Base-by-base conservation (phyloP, 2,113 vertebrate species). In the Nothocercus nigrocapillus region DNA sequence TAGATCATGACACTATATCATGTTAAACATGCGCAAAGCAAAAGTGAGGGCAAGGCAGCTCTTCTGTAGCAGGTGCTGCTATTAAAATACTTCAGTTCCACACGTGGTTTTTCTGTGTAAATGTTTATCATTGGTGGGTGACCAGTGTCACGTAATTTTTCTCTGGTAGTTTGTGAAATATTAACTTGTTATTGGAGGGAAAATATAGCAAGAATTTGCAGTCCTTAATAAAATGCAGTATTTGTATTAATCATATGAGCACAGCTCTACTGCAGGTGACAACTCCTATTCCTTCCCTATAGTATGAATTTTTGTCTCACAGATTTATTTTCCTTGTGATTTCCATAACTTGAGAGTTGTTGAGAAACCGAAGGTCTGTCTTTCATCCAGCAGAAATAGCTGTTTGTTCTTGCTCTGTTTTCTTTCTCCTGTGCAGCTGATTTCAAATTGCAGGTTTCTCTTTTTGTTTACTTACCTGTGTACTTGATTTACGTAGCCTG, bases 111-210 rank as follows among this genome's bases (percentile, higher is more conserved):
- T 32, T 86, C 36, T 30, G 81, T 88, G 74, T 88, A 24, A 64
- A 66, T 90, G 94, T 94, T 76, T 69, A 62, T 58, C 70, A 6
- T 74, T 34, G 61, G 58, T 58, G 54, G 82, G 14, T n/a, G 36
- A 45, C 49, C 75, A 7, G 1, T 47, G 4, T 7, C 49, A 12
- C 22, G 11, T 22, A 49, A 51, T 51, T 88, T 88, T 77, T 84
- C 86, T 73, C 66, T 34, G 91, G 90, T 93, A 45, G 19, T 73
- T 92, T 32, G 93, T 93, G 90, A 63, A 74, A 73, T 89, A n/a
- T 38, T 20, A 78, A 40, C 64, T 28, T 68, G 85, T 32, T 92
- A 62, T 83, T 92, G 94, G 90, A 90, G 40, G 88, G 77, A 73
- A 64, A 54, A 83, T 44, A 9, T 28, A 85, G 85, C 28, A 76